Base-by-base conservation (phyloP, 1,140 invertebrate species). In the Plodia interpunctella region DNA sequence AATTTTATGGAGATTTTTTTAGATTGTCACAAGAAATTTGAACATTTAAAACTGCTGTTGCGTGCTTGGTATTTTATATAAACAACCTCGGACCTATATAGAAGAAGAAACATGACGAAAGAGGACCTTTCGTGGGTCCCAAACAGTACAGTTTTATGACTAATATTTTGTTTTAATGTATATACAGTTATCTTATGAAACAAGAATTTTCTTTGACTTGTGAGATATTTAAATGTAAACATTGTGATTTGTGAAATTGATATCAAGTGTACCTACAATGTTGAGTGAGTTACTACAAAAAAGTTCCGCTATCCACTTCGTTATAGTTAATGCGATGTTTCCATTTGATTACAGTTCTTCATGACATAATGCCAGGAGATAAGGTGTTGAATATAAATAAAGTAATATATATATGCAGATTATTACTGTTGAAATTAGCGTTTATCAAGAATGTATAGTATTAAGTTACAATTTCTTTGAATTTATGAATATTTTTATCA, bases 171-270 rank as follows among this genome's bases (percentile, higher is more conserved):
- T 25, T 25, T 25, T 25, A n/a, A n/a, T n/a, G n/a, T n/a, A n/a
- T n/a, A n/a, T n/a, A n/a, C n/a, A n/a, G 21, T 25, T 25, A n/a
- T 25, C 21, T 25, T 25, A 25, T 25, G 6, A 25, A 25, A 25
- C n/a, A n/a, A n/a, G n/a, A n/a, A n/a, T n/a, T n/a, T n/a, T n/a
- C n/a, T n/a, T n/a, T n/a, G n/a, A n/a, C n/a, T n/a, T n/a, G n/a
- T n/a, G 21, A 25, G 21, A 25, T 25, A 25, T 57, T 62, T 56
- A 35, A 55, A 58, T 65, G 59, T 51, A 11, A 38, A 55, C 49
- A 49, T 20, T 44, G 51, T 60, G 58, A 60, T 60, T 52, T 60
- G 51, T 60, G 51, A 60, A 60, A 60, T 54, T 60, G 58, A 60
- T 60, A 60, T 49, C 18, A 49, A 21, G 19, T 60, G 51, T 53